Base-by-base conservation (phyloP, 2,888 invertebrate species). In the Cryptus viduatorius region DNA sequence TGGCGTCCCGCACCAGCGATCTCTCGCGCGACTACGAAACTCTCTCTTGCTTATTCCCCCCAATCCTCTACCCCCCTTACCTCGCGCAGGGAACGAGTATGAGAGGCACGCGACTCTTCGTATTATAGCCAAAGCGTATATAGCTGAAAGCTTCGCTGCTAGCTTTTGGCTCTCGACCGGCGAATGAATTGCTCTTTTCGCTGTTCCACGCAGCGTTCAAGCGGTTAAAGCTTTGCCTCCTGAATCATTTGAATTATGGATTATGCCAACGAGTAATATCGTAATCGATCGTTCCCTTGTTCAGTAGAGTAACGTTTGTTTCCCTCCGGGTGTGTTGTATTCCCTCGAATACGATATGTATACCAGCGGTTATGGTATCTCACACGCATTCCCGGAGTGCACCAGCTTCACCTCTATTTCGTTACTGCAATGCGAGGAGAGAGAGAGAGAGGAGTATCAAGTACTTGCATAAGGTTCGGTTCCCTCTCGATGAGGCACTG, bases 1-100 rank as follows among this genome's bases (percentile, higher is more conserved):
- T 56, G 50, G 48, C 68, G 76, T 82, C 44, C 31, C 81, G 76
- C 81, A 72, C 37, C 82, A 77, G 42, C 65, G 82, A 77, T 71
- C 71, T 42, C 29, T 31, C 46, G 14, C 61, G 31, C 46, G 59
- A 76, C 37, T n/a, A 50, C 72, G 31, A 80, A 80, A 73, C 73
- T 75, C 37, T 8, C 50, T 73, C 68, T 19, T 37, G 31, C 53
- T 42, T 53, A 42, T 31, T 71, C 3, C 61, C 37, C 37, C 37
- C 37, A 8, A 37, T 37, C 37, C 37, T 37, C 37, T 8, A 37
- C 37, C 1, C 37, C 8, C 37, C 37, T 31, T 44, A 19, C 46
- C 31, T 46, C 48, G 37, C n/a, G 14, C 14, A 31, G 37, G 56
- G 44, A 67, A 56, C 29, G 46, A 10, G 16, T 42, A 53, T n/a